These are phyloP conservation scores for Macheiramphus alcinus DNA, from an alignment of 2,113 vertebrate genomes.

Conservation along the genomic window DNA sequence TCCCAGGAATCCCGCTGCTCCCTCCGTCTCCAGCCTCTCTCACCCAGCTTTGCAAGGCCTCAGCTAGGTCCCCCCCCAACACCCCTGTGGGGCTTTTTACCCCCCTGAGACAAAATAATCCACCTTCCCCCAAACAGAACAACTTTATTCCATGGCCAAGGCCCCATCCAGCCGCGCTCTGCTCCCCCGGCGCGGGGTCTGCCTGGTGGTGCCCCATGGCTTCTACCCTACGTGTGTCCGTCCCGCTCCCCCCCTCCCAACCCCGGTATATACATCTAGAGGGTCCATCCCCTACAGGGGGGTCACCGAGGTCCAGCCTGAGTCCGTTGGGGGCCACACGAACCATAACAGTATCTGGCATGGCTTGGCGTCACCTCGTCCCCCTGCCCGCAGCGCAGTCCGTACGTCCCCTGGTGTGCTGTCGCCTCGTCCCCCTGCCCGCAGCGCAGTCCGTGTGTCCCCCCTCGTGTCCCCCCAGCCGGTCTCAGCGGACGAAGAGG, in stretches of 20 bases:
- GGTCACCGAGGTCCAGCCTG: neutral
- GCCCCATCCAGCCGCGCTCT: neutral
- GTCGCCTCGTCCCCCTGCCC: neutral
- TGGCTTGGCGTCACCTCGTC: neutral
- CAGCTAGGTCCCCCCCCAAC: neutral
- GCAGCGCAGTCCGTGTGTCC: rapidly evolving
- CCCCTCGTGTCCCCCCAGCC: rapidly evolving
- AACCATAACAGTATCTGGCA: too few relatives aligned
- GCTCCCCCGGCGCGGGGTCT: too few relatives aligned
- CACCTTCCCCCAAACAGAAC: neutral
- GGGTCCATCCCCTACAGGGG: neutral
- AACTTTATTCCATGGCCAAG: neutral
- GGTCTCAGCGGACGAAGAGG: neutral
- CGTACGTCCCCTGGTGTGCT: rapidly evolving
- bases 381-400: rapidly evolving
- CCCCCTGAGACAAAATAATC: neutral
- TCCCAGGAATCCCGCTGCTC: neutral
- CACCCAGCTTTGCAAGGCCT: neutral
- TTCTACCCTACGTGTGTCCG: too few relatives aligned
- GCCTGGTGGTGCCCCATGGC: too few relatives aligned
- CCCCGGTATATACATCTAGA: neutral
- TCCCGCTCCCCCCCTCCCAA: too few relatives aligned
- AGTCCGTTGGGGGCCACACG: neutral
- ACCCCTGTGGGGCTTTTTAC: neutral
- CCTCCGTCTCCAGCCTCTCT: neutral